Conservation (phyloP, 2,888 invertebrate genomes). For the Melieria crassipennis region DNA sequence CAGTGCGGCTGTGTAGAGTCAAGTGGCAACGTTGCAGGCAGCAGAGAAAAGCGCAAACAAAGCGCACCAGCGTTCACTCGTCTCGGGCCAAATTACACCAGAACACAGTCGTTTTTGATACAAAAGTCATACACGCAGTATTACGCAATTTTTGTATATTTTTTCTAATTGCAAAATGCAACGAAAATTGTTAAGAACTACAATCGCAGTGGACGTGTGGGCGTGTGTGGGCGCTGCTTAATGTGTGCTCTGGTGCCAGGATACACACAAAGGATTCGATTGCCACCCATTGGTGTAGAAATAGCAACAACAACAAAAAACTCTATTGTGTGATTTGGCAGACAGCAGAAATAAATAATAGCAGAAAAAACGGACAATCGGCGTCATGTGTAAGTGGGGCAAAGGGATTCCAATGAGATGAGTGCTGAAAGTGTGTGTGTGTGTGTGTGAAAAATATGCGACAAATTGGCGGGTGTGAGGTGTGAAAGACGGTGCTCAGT, state of each 20-base stretch:
- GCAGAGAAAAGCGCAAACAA: not conserved
- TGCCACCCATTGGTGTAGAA: constrained; percentile 1
- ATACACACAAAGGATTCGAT: constrained; percentile 23
- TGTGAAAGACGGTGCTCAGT: too few relatives aligned
- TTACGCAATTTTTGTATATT: not conserved
- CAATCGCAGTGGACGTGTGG: not conserved
- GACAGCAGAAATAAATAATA: not conserved
- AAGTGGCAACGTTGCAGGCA: constrained; percentile 33
- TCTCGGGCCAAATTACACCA: constrained; percentile 9
- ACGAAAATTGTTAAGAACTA: not conserved
- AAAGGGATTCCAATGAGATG: not conserved
- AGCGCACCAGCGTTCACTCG: not conserved
- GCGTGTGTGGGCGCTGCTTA: not conserved
- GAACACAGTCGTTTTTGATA: not conserved
- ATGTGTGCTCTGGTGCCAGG: constrained; percentile 8
- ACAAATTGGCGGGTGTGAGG: too few relatives aligned
- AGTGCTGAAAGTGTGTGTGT: too few relatives aligned
- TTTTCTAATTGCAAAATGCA: not conserved
- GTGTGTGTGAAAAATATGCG: too few relatives aligned
- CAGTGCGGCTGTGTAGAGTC: constrained; percentile 25
- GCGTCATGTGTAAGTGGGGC: not conserved
- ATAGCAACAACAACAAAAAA: too few relatives aligned
- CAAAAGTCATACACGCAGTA: too few relatives aligned
- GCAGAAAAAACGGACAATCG: constrained; percentile 14
- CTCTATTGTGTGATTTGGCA: too few relatives aligned